Evolutionary conservation across 2,113 vertebrate genomes (phyloP), one percentile per base, ranked within the genome.

Genomic region (Balaeniceps rex): DNA sequence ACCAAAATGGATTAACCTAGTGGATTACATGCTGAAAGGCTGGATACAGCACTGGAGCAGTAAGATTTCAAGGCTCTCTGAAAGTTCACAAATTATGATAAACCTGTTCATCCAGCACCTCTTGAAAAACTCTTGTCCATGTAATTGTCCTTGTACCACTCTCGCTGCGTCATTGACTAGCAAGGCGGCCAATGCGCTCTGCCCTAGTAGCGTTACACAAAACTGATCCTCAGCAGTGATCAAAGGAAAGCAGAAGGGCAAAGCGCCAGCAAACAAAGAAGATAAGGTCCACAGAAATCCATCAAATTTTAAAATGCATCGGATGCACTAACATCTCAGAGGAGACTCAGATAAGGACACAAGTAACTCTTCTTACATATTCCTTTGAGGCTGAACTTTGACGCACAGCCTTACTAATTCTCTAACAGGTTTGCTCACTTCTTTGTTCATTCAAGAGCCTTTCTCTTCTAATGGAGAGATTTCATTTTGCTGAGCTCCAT

Each of bases 241-340:
- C 84, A 90, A 83, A 94, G 66, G 38, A 85, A 94, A 65, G 63
- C 34, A 83, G 77, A 94, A 96, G 92, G 88, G 91, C 92, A 94
- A 95, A 93, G 79, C 9, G 55, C 24, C 68, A 90, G 69, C 12
- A 40, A 95, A 93, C 81, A 87, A 89, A 96, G 95, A 88, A 95
- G 94, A 90, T 87, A 96, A 94, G 91, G 52, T 65, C 88, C 87
- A 93, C 52, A 87, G 84, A 94, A 95, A 96, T 94, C 91, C 81
- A 96, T 88, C 86, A 94, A 90, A 92, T 95, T 96, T 96, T 94
- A 96, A 95, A 97, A 95, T 94, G 90, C 87, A 93, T 88, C 5
- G 2, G 87, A 87, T 93, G 79, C 24, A n/a, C 88, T 86, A 93
- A 52, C 60, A 68, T 93, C 79, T 78, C 86, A 85, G 90, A 94